Conservation (phyloP, 53 echinoderm and acorn worm species). For the Mesocentrotus franciscanus region DNA sequence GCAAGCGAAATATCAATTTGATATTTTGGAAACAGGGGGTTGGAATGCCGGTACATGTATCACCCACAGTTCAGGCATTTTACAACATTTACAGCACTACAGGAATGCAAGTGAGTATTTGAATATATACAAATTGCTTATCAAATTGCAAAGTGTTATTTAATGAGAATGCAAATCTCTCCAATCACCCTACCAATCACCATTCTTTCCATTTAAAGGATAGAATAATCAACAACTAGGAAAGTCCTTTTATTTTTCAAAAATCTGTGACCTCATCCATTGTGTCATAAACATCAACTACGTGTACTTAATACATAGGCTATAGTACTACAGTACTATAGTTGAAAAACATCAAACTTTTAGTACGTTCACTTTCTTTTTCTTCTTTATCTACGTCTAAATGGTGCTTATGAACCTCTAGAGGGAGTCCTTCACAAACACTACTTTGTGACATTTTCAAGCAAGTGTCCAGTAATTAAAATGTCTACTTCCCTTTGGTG, state of each 20-base stretch:
- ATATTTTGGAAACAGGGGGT: slow-evolving; percentile 53
- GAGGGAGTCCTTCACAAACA: slow-evolving; percentile 20
- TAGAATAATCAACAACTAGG: background rate
- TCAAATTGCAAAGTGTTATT: too few relatives aligned
- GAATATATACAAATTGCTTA: background rate
- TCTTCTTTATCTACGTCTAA: background rate
- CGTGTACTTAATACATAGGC: too few relatives aligned
- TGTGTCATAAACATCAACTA: too few relatives aligned
- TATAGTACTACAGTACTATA: too few relatives aligned
- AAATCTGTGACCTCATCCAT: too few relatives aligned
- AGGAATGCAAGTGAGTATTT: background rate
- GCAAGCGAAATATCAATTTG: slow-evolving; percentile 57
- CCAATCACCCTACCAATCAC: background rate
- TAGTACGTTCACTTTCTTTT: slow-evolving; percentile 15
- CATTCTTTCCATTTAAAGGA: background rate
- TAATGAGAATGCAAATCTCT: too few relatives aligned
- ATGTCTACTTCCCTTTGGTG: background rate
- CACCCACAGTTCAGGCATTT: background rate
- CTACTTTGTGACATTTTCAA: background rate
- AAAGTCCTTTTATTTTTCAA: too few relatives aligned
- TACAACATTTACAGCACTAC: background rate
- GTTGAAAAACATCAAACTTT: background rate
- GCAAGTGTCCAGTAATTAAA: slow-evolving; percentile 1
- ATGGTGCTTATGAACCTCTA: background rate
- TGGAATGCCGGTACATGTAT: slow-evolving; percentile 5